Evolutionary conservation across 2,113 vertebrate species (phyloP).

Genomic region (Pelecanus crispus): DNA sequence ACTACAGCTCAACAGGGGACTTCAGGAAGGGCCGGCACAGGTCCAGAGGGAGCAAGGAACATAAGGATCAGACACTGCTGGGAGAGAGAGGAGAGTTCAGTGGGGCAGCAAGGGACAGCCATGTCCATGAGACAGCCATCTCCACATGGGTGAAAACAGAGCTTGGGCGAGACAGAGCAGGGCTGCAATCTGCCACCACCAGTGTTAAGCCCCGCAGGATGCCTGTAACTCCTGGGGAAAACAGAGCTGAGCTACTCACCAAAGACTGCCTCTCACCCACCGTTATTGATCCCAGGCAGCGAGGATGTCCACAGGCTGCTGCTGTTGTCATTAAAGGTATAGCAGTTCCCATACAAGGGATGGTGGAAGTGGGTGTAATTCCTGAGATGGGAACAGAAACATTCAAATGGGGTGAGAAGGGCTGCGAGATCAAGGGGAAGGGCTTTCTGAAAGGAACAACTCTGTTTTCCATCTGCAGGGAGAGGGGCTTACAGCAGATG

Average conservation of each 20-base stretch:
- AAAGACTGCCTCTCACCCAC: conserved; percentile 63
- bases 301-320: conserved; percentile 76
- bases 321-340: conserved; percentile 78
- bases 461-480: background rate
- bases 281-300: conserved; percentile 74
- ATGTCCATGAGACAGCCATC: background rate
- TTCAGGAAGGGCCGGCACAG: background rate
- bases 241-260: background rate
- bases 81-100: background rate
- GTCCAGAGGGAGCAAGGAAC: background rate
- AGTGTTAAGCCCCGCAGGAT: background rate
- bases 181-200: background rate
- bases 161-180: background rate
- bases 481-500: conserved; percentile 15
- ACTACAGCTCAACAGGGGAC: background rate
- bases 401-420: background rate
- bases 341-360: conserved; percentile 79
- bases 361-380: conserved; percentile 80
- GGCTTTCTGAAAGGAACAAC: background rate
- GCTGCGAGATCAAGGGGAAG: background rate
- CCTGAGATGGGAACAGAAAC: conserved; percentile 46
- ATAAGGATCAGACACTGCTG: background rate
- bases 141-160: background rate
- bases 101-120: background rate
- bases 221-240: background rate